Evolutionary conservation across 2,113 vertebrate genomes (phyloP).

Genomic region (Alethe diademata): DNA sequence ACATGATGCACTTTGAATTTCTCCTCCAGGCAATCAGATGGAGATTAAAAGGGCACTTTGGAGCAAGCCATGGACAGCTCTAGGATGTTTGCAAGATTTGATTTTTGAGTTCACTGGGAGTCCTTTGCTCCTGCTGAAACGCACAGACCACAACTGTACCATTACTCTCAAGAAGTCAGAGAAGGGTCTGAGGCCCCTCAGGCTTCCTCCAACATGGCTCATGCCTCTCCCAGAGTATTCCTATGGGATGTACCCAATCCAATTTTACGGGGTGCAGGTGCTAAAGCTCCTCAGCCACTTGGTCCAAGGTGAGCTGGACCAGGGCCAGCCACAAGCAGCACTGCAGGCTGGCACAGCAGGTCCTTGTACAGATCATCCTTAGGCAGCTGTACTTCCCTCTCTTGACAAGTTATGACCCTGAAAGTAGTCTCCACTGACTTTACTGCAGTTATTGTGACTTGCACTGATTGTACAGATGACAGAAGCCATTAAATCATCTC

Average conservation of each 20-base stretch:
- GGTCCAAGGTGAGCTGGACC: background rate
- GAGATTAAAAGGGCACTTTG: background rate
- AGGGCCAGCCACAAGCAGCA: background rate
- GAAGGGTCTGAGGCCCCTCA: background rate
- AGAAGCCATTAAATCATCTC: background rate
- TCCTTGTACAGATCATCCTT: background rate
- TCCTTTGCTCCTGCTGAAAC: background rate
- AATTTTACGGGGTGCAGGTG: accelerated
- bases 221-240: background rate
- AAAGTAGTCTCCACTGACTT: background rate
- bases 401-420: background rate
- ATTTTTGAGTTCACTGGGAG: background rate
- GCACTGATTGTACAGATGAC: background rate
- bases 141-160: background rate
- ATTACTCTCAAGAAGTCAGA: background rate
- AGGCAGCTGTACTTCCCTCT: background rate
- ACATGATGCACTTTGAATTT: background rate
- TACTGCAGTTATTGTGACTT: background rate
- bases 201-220: background rate
- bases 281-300: background rate
- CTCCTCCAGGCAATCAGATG: background rate
- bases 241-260: accelerated
- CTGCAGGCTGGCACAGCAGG: background rate
- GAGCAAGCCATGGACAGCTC: background rate
- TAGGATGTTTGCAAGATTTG: background rate